Percentiles rank a stretch among this genome's conserved stretches.
Evolutionary conservation across 92 coral and sea anemone species (phyloP).

Genomic region (Epizoanthus illoricatus): DNA sequence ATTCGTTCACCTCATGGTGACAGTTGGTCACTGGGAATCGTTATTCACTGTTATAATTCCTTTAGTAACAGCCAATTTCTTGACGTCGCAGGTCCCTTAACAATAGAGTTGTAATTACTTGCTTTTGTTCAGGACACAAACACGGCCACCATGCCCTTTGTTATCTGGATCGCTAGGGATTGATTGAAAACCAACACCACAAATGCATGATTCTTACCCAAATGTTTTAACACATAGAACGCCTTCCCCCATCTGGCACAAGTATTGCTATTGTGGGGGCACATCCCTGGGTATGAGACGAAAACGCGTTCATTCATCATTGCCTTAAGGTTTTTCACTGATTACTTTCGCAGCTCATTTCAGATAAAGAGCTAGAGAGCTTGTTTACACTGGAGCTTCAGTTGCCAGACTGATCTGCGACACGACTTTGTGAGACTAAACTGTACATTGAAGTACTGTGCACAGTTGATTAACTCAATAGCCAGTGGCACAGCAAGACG

Average conservation of each 20-base stretch:
- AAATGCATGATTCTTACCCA: neutral
- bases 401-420: constrained; percentile 35
- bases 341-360: constrained; percentile 52
- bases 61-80: too few relatives aligned
- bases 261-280: neutral
- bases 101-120: too few relatives aligned
- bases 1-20: too few relatives aligned
- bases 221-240: neutral
- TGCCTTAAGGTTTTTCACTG: neutral
- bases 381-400: constrained; percentile 80
- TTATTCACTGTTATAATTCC: too few relatives aligned
- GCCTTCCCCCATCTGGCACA: neutral
- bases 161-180: too few relatives aligned
- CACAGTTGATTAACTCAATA: too few relatives aligned
- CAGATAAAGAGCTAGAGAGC: constrained; percentile 66
- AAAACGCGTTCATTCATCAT: neutral
- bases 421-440: neutral
- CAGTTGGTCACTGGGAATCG: too few relatives aligned
- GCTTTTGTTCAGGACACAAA: too few relatives aligned
- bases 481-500: too few relatives aligned
- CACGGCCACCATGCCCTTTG: too few relatives aligned
- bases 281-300: neutral
- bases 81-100: too few relatives aligned
- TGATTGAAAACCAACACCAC: neutral
- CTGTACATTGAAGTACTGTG: neutral